Percentiles rank a stretch among this genome's conserved stretches.
These are phyloP conservation scores for Dorcus hopei DNA, from an alignment of 2,888 invertebrate genomes.

Conservation along the genomic window DNA sequence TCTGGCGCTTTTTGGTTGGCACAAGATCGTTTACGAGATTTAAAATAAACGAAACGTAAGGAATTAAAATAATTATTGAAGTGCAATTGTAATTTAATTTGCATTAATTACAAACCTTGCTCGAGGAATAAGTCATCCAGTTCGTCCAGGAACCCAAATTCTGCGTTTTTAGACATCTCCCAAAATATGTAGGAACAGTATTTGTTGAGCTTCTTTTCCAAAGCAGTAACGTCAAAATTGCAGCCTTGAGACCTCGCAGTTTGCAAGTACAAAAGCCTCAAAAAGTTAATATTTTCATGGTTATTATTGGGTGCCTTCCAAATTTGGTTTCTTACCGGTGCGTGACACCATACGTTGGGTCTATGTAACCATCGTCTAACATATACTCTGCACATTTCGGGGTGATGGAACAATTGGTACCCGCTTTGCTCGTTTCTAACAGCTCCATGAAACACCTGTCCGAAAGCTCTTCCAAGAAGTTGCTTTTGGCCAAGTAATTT, in stretches of 20 bases:
- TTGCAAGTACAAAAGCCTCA: constrained; percentile 42
- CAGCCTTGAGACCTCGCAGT: constrained; percentile 34
- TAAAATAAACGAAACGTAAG: too few species aligned
- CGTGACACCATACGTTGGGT: constrained; percentile 44
- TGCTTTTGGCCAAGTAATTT: constrained; percentile 13
- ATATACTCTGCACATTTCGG: constrained; percentile 23
- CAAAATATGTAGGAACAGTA: constrained; percentile 38
- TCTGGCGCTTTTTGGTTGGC: too few species aligned
- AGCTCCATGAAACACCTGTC: constrained; percentile 26
- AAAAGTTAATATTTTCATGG: constrained; percentile 12
- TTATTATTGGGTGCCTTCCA: background rate
- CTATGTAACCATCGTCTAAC: constrained; percentile 24
- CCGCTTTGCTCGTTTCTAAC: constrained; percentile 9
- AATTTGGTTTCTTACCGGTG: constrained; percentile 34
- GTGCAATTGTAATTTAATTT: too few species aligned
- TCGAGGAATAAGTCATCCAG: constrained; percentile 38
- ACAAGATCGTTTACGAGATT: too few species aligned
- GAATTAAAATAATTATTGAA: too few species aligned
- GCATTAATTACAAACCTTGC: constrained; percentile 29
- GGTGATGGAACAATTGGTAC: constrained; percentile 25
- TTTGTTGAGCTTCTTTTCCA: constrained; percentile 16
- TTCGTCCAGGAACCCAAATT: constrained; percentile 30
- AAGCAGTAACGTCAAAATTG: constrained; percentile 11
- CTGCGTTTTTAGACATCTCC: constrained; percentile 32
- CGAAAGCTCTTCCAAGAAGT: constrained; percentile 22